Evolutionary conservation across 2,888 invertebrate genomes (phyloP), one percentile per base, ranked within the genome.

Genomic region (Chorisops tibialis): DNA sequence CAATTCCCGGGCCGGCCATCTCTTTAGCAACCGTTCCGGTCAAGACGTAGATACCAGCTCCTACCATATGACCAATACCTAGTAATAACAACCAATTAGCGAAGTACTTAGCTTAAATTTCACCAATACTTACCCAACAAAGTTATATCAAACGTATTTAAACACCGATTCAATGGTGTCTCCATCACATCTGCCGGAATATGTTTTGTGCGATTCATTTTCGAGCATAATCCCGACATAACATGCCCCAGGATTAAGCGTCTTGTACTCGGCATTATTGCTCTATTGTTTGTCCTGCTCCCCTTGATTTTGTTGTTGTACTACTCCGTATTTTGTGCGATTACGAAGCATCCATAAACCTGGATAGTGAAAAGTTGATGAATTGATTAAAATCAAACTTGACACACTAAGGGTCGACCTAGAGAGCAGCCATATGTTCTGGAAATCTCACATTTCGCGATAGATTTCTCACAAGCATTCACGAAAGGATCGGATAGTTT

Each of bases 21-120:
- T 88, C 83, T 65, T 85, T 85, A 0, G 93, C 91, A 2, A 93
- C 93, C 0, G 91, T 85, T 43, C 93, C 93, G 2, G 90, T 92
- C 59, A 96, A 79, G 0, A 96, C 94, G 75, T 96, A 96, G 66
- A 96, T 93, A 9, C 96, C 96, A 50, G 95, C 94, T 12, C 96
- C 96, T 2, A 96, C 90, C 93, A 96, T 96, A 76, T 93, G 93
- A 0, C 96, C 96, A 51, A 96, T 87, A 63, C 95, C 94, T 91
- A 70, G n/a, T n/a, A 65, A 30, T n/a, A 18, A 61, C n/a, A n/a
- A n/a, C n/a, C n/a, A n/a, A n/a, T n/a, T n/a, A n/a, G n/a, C n/a
- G n/a, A n/a, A n/a, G n/a, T n/a, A n/a, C n/a, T 41, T 52, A 49
- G 41, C 50, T 49, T 48, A 12, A 30, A n/a, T 12, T 41, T 12